phyloP scores from a whole-genome alignment of 2,113 vertebrate species.

The Apodemus speciosus region DNA sequence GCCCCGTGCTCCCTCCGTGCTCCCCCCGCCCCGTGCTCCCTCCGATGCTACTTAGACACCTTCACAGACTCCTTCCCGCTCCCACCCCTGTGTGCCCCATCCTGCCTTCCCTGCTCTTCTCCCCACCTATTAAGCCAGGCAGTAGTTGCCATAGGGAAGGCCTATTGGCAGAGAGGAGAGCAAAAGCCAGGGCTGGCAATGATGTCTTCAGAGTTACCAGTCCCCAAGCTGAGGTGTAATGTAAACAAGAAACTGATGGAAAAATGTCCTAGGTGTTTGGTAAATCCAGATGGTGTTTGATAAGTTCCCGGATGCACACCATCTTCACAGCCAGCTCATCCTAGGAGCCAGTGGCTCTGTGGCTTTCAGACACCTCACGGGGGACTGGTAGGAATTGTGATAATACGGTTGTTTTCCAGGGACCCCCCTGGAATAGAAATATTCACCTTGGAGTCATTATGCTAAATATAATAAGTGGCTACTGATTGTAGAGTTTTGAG shows the following conservation, averaged over 20 bases:
- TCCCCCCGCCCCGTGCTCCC: too few relatives aligned
- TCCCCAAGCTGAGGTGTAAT: background rate
- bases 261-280: background rate
- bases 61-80: background rate
- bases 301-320: background rate
- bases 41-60: too few relatives aligned
- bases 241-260: too few relatives aligned
- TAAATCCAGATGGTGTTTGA: background rate
- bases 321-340: background rate
- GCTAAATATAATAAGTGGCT: background rate
- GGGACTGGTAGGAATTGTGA: background rate
- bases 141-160: too few relatives aligned
- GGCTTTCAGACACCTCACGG: background rate
- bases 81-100: background rate
- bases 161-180: background rate
- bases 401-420: background rate
- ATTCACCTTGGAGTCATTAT: background rate
- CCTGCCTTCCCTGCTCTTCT: background rate
- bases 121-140: background rate
- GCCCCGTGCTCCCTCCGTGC: too few relatives aligned
- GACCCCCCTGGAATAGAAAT: background rate
- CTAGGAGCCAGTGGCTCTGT: background rate
- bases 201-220: background rate
- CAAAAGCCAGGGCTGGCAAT: background rate
- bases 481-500: background rate